phyloP scores from a whole-genome alignment of 2,113 vertebrate genomes.

The Dicaeum eximium region DNA sequence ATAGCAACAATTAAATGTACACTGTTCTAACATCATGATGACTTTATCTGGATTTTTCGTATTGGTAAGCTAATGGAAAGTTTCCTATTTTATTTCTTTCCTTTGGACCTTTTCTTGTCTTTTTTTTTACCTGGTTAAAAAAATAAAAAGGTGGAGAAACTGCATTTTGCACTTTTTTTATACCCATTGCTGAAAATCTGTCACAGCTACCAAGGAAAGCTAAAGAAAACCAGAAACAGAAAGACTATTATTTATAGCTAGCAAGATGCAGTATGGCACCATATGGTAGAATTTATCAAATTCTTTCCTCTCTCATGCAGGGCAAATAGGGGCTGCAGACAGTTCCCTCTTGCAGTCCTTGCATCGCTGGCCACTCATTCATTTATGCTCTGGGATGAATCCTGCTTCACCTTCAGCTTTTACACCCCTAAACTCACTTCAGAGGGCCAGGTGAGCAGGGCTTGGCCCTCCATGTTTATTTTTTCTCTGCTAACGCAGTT shows the following conservation, averaged over 20 bases:
- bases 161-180: constrained; percentile 33
- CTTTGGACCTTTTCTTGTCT: background rate
- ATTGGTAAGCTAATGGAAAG: background rate
- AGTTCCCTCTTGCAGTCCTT: background rate
- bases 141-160: background rate
- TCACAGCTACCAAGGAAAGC: constrained; percentile 52
- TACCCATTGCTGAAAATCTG: constrained; percentile 43
- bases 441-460: background rate
- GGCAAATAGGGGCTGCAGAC: background rate
- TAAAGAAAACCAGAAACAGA: constrained; percentile 59
- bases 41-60: background rate
- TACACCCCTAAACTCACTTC: background rate
- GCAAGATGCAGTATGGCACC: constrained; percentile 62
- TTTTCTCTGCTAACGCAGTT: background rate
- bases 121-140: background rate
- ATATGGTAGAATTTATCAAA: constrained; percentile 68
- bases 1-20: background rate
- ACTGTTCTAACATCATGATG: background rate
- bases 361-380: constrained; percentile 11
- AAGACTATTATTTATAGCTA: constrained; percentile 68
- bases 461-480: background rate
- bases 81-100: background rate
- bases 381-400: background rate
- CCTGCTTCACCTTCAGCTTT: background rate
- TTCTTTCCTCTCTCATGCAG: constrained; percentile 39